Evolutionary conservation across 2,888 invertebrate genomes (phyloP).

Genomic region (Chymomyza caudatula): DNA sequence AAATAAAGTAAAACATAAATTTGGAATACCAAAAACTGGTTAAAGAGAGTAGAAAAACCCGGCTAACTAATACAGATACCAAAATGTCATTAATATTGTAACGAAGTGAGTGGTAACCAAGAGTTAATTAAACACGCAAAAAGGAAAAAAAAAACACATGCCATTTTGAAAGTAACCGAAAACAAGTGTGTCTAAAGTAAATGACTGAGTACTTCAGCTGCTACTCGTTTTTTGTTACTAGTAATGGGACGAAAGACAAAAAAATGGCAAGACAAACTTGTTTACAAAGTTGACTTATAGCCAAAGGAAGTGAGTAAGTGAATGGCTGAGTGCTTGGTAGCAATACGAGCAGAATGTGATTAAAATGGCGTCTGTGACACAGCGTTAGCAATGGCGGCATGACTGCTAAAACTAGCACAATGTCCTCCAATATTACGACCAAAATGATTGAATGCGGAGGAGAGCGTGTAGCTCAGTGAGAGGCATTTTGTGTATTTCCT

Average conservation of each 20-base stretch:
- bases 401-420: conserved; percentile 52
- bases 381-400: neutral
- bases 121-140: neutral
- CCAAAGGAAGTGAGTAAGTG: neutral
- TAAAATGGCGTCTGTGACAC: conserved; percentile 54
- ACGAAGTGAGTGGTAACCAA: neutral
- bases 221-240: neutral
- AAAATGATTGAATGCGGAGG: neutral
- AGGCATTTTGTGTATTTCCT: conserved; percentile 46
- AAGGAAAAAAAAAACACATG: neutral
- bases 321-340: neutral
- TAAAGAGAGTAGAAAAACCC: too few species aligned
- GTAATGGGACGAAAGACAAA: conserved; percentile 1
- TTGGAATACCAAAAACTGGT: too few species aligned
- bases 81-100: neutral
- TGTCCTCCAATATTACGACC: conserved; percentile 43
- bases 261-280: conserved; percentile 17
- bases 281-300: conserved; percentile 34
- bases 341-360: conserved; percentile 47
- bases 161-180: too few species aligned
- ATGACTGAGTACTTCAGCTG: neutral
- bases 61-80: neutral
- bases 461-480: conserved; percentile 9
- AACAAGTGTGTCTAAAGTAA: neutral
- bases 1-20: too few species aligned